Evolutionary conservation across 2,797 vertebrate genomes (phyloP), one percentile per base, ranked within the genome.

Genomic region (Peromyscus attwateri): DNA sequence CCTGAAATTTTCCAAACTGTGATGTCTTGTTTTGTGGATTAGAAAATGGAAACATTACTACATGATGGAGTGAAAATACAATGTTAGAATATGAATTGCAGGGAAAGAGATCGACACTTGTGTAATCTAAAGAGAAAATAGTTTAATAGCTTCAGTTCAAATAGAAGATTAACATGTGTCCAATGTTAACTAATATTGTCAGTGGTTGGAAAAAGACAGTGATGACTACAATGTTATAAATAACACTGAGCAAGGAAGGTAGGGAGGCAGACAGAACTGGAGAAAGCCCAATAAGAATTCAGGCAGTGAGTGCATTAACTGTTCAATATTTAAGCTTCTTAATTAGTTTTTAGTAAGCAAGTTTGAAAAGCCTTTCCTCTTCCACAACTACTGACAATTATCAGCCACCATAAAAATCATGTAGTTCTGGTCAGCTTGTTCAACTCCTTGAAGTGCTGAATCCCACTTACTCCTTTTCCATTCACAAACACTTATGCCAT

Each of bases 231-330:
- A n/a, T 29, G 25, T 55, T 52, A 88, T 49, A 34, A 9, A 21
- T 19, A 52, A 64, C 4, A 43, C 0, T 43, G 57, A 29, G 29
- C 8, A 37, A 37, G 0, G 3, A 43, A 43, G 8, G 2, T 62
- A 64, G 9, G 2, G 43, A 43, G 14, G 40, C 5, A 19, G 8
- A 31, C 27, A 64, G n/a, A 76, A 64, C 3, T 17, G 37, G 7
- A 77, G 11, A 4, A 27, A 23, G 25, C 3, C 27, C 49, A 46
- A 71, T 40, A 62, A 34, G 2, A 68, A 29, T 16, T 29, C 0
- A 85, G 37, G 31, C 1, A 37, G 13, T 23, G 46, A 71, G 12
- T 3, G 6, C 25, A 13, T 16, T 29, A 19, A 7, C 8, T 4
- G 6, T 31, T 23, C 60, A 82, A 49, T 37, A 66, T 6, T 43